A percentile compares a stretch with the other conserved stretches of the same genome.
phyloP scores from a whole-genome alignment of 2,797 vertebrate species.

The Poeciliopsis infans region DNA sequence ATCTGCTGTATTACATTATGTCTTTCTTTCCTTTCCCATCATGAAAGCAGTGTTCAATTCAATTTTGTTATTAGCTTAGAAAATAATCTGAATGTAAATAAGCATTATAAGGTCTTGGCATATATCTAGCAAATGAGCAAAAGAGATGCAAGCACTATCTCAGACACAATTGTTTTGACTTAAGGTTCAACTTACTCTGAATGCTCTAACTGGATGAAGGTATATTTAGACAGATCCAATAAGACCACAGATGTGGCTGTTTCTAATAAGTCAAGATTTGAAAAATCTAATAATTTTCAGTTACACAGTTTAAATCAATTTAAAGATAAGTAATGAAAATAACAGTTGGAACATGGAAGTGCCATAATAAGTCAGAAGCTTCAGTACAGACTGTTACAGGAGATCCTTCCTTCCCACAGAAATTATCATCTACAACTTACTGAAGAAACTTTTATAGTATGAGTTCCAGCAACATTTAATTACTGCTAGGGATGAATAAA shows the following conservation, averaged over 20 bases:
- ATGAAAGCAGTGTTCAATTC: background rate
- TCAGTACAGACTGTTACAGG: background rate
- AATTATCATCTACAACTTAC: background rate
- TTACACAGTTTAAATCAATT: background rate
- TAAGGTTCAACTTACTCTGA: background rate
- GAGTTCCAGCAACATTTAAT: background rate
- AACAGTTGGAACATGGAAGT: background rate
- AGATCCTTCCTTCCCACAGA: background rate
- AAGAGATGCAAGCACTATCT: background rate
- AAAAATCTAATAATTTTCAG: background rate
- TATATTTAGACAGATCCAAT: background rate
- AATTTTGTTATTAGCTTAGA: background rate
- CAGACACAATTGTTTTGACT: background rate
- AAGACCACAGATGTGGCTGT: background rate
- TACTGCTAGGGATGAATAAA: background rate
- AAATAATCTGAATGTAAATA: background rate
- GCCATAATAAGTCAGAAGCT: background rate
- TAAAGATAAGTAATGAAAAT: background rate
- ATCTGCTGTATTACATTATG: background rate
- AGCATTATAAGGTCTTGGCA: background rate
- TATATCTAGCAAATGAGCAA: background rate
- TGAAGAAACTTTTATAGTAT: background rate
- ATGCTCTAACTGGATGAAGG: background rate
- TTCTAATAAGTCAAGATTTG: background rate
- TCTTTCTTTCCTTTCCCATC: conserved; percentile 8